These are phyloP conservation scores for Struthidea cinerea DNA, from an alignment of 2,113 vertebrate species.

Conservation along the genomic window DNA sequence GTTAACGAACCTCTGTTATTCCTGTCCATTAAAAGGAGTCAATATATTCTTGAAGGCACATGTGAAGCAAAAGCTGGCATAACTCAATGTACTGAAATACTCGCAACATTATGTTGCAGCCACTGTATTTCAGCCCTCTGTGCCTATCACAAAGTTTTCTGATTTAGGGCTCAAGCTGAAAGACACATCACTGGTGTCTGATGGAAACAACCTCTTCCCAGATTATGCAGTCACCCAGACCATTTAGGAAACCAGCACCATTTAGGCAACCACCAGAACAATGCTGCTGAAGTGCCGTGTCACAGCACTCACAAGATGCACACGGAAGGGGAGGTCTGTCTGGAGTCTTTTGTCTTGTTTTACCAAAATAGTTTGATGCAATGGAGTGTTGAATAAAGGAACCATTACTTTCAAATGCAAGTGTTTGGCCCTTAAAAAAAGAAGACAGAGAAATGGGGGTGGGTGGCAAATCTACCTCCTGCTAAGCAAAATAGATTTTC, in stretches of 20 bases:
- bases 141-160: background rate
- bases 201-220: background rate
- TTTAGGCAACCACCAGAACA: background rate
- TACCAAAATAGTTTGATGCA: background rate
- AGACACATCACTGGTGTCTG: accelerated
- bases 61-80: background rate
- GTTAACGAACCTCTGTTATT: background rate
- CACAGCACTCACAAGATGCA: accelerated
- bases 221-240: background rate
- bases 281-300: background rate
- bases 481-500: background rate
- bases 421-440: background rate
- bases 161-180: background rate
- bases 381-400: background rate
- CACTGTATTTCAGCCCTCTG: background rate
- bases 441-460: background rate
- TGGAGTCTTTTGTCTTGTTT: background rate
- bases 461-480: background rate
- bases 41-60: background rate
- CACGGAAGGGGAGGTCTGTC: background rate
- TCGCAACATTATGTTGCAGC: background rate
- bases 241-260: accelerated
- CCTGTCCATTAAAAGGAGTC: background rate
- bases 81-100: background rate
- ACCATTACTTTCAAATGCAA: background rate